Conservation (phyloP, 2,888 invertebrate genomes). For the Tetranychus piercei region DNA sequence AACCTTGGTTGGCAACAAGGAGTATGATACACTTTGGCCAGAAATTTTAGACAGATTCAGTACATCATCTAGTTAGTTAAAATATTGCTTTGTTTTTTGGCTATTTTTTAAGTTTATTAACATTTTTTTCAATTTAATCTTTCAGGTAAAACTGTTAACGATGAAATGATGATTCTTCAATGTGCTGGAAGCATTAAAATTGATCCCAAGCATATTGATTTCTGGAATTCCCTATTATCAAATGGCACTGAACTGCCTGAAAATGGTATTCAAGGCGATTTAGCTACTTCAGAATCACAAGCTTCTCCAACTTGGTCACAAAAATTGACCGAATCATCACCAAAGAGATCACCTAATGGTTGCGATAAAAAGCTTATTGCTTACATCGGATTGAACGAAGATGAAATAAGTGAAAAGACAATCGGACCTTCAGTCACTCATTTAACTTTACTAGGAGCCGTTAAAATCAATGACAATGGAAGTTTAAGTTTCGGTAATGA, state of each 20-base stretch:
- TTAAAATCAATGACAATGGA: conserved; percentile 29
- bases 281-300: conserved; percentile 20
- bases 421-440: conserved; percentile 28
- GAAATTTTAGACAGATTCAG: conserved; percentile 11
- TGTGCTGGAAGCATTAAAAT: neutral
- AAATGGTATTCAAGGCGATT: neutral
- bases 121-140: neutral
- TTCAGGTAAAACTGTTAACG: conserved; percentile 8
- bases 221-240: conserved; percentile 5
- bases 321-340: conserved; percentile 29
- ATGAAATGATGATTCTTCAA: conserved; percentile 12
- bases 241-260: neutral
- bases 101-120: neutral
- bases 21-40: conserved; percentile 14
- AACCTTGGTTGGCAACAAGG: conserved; percentile 9
- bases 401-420: neutral
- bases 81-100: neutral
- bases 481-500: conserved; percentile 27
- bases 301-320: conserved; percentile 27
- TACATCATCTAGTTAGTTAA: neutral
- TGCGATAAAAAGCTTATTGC: conserved; percentile 2
- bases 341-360: conserved; percentile 22
- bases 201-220: neutral
- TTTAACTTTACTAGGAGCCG: conserved; percentile 28
- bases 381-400: neutral